A percentile compares a stretch with the other conserved stretches of the same genome.
These are phyloP conservation scores for Prenolepis imparis DNA, from an alignment of 2,888 invertebrate species.

Conservation along the genomic window DNA sequence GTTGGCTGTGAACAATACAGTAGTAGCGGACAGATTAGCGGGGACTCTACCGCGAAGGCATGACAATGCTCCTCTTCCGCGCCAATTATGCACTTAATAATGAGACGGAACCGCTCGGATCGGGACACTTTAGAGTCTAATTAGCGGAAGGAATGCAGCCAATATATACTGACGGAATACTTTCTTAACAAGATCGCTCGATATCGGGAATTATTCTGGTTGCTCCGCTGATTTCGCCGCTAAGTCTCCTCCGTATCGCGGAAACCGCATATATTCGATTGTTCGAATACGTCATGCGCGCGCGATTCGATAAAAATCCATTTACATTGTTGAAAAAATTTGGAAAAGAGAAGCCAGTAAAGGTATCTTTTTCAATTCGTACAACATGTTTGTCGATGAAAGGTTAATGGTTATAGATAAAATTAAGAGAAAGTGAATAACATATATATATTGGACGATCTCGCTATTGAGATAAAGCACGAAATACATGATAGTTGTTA, in stretches of 20 bases:
- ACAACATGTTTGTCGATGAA: slow-evolving; percentile 19
- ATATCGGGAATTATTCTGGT: slow-evolving; percentile 75
- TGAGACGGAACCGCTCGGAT: slow-evolving; percentile 68
- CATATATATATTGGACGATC: background rate
- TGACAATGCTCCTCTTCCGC: slow-evolving; percentile 69
- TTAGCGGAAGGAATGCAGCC: slow-evolving; percentile 77
- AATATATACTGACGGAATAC: slow-evolving; percentile 72
- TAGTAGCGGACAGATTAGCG: slow-evolving; percentile 67
- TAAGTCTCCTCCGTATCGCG: slow-evolving; percentile 54
- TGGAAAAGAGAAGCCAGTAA: slow-evolving; percentile 1
- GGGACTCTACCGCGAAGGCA: slow-evolving; percentile 45
- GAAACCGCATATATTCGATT: slow-evolving; percentile 29
- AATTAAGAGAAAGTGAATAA: slow-evolving; percentile 38
- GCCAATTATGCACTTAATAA: slow-evolving; percentile 79
- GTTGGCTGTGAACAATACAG: slow-evolving; percentile 76
- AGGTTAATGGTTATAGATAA: slow-evolving; percentile 49
- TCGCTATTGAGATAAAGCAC: slow-evolving; percentile 20
- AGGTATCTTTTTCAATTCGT: slow-evolving; percentile 4
- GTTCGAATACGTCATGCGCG: slow-evolving; percentile 47
- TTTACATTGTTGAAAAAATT: slow-evolving; percentile 55
- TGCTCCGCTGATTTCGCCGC: slow-evolving; percentile 64
- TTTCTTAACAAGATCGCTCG: slow-evolving; percentile 81
- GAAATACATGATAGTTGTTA: slow-evolving; percentile 21
- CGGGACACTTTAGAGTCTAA: slow-evolving; percentile 78
- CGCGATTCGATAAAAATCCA: slow-evolving; percentile 43